These are phyloP conservation scores for Sesia apiformis DNA, from an alignment of 2,888 invertebrate genomes.

Conservation along the genomic window DNA sequence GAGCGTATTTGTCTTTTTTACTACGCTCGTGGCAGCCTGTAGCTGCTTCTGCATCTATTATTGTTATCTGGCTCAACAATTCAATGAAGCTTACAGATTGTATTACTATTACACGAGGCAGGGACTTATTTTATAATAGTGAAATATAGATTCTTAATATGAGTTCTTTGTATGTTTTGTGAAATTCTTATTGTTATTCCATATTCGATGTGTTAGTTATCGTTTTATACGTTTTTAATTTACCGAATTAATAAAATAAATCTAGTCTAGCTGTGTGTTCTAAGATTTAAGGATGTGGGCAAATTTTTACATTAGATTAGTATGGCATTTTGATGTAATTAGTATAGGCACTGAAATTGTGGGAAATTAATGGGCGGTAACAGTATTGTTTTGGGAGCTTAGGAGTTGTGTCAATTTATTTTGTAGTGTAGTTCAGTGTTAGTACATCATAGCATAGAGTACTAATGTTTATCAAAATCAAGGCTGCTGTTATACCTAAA, in stretches of 20 bases:
- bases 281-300: neutral
- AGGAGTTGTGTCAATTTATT: constrained; percentile 8
- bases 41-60: no score
- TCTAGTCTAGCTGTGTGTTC: neutral
- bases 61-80: no score
- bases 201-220: neutral
- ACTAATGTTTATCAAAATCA: constrained; percentile 29
- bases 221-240: neutral
- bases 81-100: no score
- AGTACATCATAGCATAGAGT: constrained; percentile 25
- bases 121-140: no score
- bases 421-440: constrained; percentile 26
- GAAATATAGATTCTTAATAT: neutral
- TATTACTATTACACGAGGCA: no score
- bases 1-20: no score
- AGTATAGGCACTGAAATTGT: neutral
- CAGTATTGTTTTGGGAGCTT: constrained; percentile 6
- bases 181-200: neutral
- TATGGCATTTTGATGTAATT: neutral
- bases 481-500: constrained; percentile 36
- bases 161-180: neutral
- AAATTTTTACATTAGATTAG: neutral
- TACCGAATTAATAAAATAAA: neutral
- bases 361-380: neutral
- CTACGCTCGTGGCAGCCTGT: no score